Conservation (phyloP, 2,113 vertebrate species). For the Mirza zaza region DNA sequence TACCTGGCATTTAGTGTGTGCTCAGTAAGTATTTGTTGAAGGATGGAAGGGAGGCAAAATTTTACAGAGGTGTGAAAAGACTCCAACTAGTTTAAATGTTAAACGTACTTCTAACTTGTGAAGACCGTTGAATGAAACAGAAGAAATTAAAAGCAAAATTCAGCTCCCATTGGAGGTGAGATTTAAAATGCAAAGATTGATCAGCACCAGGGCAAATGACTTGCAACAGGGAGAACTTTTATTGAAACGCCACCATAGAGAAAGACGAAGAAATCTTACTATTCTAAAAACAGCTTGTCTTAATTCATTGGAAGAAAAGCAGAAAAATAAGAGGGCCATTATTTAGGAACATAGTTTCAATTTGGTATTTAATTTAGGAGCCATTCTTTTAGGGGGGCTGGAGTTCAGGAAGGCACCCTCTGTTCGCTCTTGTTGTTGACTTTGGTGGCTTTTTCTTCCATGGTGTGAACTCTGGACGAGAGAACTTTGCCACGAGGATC, state of each 20-base stretch:
- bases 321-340: background rate
- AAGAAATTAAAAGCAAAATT: background rate
- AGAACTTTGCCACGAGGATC: constrained; percentile 68
- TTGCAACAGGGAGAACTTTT: constrained; percentile 71
- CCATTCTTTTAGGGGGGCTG: background rate
- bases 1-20: background rate
- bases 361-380: background rate
- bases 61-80: background rate
- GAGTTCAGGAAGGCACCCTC: constrained; percentile 48
- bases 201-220: background rate
- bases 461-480: constrained; percentile 68
- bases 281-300: constrained; percentile 41
- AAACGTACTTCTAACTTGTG: background rate
- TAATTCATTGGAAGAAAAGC: background rate
- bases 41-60: background rate
- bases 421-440: constrained; percentile 59
- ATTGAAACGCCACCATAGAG: constrained; percentile 60
- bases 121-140: background rate
- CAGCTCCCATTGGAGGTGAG: background rate
- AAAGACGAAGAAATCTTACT: constrained; percentile 21
- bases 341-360: background rate
- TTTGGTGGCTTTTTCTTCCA: constrained; percentile 72
- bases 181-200: constrained; percentile 45
- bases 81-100: background rate
- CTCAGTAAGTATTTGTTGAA: background rate